phyloP scores from a whole-genome alignment of 2,888 invertebrate species.

The Brachynemurus nebulosus region DNA sequence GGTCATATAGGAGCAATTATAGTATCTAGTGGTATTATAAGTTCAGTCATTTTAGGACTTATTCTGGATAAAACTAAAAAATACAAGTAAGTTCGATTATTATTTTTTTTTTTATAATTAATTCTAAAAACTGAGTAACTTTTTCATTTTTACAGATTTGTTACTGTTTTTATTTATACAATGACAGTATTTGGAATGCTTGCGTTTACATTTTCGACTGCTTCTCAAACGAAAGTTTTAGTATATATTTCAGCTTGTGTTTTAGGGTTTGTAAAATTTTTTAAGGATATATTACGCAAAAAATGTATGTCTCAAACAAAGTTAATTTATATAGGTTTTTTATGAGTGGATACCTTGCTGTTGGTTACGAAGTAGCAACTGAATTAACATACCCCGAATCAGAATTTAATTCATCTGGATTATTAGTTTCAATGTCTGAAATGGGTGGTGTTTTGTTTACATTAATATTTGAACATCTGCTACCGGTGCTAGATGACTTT shows the following conservation, averaged over 20 bases:
- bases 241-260: conserved; percentile 17
- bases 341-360: conserved; percentile 22
- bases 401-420: conserved; percentile 23
- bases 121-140: neutral
- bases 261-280: conserved; percentile 16
- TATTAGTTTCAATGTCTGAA: conserved; percentile 22
- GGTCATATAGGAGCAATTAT: conserved; percentile 79
- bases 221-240: conserved; percentile 14
- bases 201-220: conserved; percentile 18
- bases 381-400: conserved; percentile 24
- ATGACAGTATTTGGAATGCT: conserved; percentile 18
- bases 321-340: conserved; percentile 17
- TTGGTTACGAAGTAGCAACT: conserved; percentile 23
- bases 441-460: conserved; percentile 21
- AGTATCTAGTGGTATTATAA: conserved; percentile 79
- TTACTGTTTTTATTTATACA: conserved; percentile 17
- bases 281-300: neutral
- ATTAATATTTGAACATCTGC: conserved; percentile 12
- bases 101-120: conserved; percentile 5
- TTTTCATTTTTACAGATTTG: conserved; percentile 18
- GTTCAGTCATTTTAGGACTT: conserved; percentile 77
- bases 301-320: neutral
- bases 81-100: conserved; percentile 57
- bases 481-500: conserved; percentile 10
- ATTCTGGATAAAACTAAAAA: conserved; percentile 81